These are phyloP conservation scores for Scelioninae gen. 1 DNA, from an alignment of 2,888 invertebrate genomes.

Conservation along the genomic window DNA sequence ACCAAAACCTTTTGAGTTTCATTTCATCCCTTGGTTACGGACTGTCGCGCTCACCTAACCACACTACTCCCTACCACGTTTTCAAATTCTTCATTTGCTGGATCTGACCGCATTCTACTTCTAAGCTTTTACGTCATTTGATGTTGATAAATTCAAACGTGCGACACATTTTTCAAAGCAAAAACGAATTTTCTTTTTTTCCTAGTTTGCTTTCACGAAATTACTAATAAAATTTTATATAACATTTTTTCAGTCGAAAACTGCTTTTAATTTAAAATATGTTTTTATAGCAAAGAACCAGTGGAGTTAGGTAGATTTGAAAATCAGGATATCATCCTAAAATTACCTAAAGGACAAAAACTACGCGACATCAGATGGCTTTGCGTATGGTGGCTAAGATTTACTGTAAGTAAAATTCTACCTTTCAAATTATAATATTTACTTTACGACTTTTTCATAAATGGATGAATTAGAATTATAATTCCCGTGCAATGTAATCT, in stretches of 20 bases:
- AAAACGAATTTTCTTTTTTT: not conserved
- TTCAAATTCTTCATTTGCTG: constrained; percentile 66
- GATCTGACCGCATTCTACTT: constrained; percentile 43
- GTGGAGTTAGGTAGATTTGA: constrained; percentile 90
- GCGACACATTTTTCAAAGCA: constrained; percentile 13
- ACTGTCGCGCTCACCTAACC: constrained; percentile 72
- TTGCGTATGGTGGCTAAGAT: constrained; percentile 95
- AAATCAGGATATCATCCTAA: constrained; percentile 92
- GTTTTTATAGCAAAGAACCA: constrained; percentile 88
- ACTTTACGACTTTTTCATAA: too few relatives aligned
- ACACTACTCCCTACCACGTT: constrained; percentile 41
- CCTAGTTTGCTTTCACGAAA: too few relatives aligned
- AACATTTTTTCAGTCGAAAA: too few relatives aligned
- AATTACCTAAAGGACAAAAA: constrained; percentile 92
- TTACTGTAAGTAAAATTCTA: constrained; percentile 89
- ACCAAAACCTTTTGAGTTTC: constrained; percentile 75
- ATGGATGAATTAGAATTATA: too few relatives aligned
- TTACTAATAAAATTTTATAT: too few relatives aligned
- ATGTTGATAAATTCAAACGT: constrained; percentile 45
- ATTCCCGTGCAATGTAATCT: too few relatives aligned
- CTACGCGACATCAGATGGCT: constrained; percentile 95
- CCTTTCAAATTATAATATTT: not conserved
- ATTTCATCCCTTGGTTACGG: constrained; percentile 75
- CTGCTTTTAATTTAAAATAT: too few relatives aligned
- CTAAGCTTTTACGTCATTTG: constrained; percentile 34